Evolutionary conservation across 2,797 vertebrate genomes (phyloP).

Genomic region (Enteromius unitaeniatus): DNA sequence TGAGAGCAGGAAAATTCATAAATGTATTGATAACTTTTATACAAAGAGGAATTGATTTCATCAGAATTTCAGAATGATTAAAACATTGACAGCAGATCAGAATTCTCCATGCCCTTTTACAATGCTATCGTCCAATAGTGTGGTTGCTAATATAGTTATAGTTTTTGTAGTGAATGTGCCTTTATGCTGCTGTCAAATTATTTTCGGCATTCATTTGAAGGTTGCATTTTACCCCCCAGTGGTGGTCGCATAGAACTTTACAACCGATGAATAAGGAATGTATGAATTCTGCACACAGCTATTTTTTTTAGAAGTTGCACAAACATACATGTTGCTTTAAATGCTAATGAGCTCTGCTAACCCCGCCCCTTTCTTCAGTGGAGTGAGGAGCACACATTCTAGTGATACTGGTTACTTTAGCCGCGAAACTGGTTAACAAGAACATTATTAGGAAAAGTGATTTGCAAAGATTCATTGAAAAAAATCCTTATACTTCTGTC

Average conservation of each 20-base stretch:
- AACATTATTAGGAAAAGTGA: too few relatives aligned
- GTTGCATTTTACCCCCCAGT: neutral
- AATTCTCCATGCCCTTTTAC: neutral
- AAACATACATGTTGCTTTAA: too few relatives aligned
- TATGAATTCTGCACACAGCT: neutral
- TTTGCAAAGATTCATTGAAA: too few relatives aligned
- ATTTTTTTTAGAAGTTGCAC: neutral
- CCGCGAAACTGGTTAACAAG: too few relatives aligned
- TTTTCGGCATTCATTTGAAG: neutral
- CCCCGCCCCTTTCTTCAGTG: too few relatives aligned
- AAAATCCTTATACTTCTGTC: too few relatives aligned
- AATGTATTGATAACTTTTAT: neutral
- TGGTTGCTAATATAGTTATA: neutral
- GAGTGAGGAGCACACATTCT: too few relatives aligned
- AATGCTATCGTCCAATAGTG: neutral
- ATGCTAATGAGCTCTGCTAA: too few relatives aligned
- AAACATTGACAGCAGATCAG: neutral
- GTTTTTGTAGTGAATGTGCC: neutral
- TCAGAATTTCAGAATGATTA: neutral
- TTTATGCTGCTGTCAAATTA: neutral
- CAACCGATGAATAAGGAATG: neutral
- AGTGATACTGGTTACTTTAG: too few relatives aligned
- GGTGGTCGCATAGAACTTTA: neutral
- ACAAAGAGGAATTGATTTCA: neutral
- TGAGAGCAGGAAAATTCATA: neutral